A percentile compares a stretch with the other conserved stretches of the same genome.
phyloP scores from a whole-genome alignment of 1,140 invertebrate species.

The Heliconius congener region DNA sequence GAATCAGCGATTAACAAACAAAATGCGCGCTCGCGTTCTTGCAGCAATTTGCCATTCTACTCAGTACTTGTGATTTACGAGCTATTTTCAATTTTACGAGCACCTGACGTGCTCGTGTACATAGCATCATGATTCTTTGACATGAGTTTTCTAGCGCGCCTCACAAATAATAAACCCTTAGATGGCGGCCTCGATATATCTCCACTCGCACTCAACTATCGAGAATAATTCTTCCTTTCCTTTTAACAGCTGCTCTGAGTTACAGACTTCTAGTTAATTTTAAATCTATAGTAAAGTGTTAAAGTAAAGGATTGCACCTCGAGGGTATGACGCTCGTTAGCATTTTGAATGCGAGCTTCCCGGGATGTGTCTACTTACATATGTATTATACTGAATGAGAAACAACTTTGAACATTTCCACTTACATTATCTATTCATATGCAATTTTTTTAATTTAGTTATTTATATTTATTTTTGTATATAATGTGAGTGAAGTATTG shows the following conservation, averaged over 20 bases:
- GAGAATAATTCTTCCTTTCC: conserved; percentile 17
- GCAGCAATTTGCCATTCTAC: conserved; percentile 60
- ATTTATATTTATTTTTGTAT: neutral
- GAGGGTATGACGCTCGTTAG: conserved; percentile 40
- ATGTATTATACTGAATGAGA: conserved; percentile 16
- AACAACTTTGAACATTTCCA: neutral
- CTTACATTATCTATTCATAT: neutral
- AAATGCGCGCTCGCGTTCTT: conserved; percentile 62
- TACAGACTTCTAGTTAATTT: conserved; percentile 38
- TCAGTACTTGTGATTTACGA: conserved; percentile 68
- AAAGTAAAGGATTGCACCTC: conserved; percentile 39
- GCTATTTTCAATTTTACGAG: conserved; percentile 72
- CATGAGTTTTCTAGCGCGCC: conserved; percentile 32
- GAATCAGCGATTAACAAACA: conserved; percentile 51
- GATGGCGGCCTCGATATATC: conserved; percentile 24
- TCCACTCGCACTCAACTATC: neutral
- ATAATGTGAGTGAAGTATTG: neutral
- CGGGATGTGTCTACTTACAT: conserved; percentile 21
- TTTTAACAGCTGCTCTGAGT: conserved; percentile 31
- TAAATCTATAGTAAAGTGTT: conserved; percentile 38
- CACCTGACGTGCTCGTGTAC: conserved; percentile 56
- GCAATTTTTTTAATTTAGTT: too few species aligned
- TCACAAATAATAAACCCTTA: conserved; percentile 28
- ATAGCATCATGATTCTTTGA: conserved; percentile 52
- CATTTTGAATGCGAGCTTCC: conserved; percentile 32